These are phyloP conservation scores for Geophilus truncorum DNA, from an alignment of 2,888 invertebrate genomes.

Conservation along the genomic window DNA sequence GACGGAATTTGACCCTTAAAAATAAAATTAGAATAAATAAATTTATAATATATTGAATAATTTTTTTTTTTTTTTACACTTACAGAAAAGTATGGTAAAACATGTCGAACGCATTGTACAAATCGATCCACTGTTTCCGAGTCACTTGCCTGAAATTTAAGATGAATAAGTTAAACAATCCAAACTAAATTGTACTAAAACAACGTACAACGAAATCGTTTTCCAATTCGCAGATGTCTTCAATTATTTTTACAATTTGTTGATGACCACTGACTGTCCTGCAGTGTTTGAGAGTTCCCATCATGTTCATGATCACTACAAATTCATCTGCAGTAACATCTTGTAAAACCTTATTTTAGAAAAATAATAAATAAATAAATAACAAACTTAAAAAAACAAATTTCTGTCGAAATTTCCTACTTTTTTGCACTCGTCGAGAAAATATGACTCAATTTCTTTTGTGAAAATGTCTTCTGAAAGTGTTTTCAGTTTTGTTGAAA, in stretches of 20 bases:
- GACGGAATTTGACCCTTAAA: conserved; percentile 73
- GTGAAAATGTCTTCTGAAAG: conserved; percentile 71
- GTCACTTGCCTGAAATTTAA: conserved; percentile 47
- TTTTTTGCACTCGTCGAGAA: conserved; percentile 79
- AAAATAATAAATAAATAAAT: conserved; percentile 6
- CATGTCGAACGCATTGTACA: conserved; percentile 78
- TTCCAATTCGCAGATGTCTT: conserved; percentile 78
- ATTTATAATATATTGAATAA: neutral
- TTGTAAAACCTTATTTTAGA: conserved; percentile 46
- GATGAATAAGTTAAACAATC: neutral
- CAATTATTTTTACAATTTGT: conserved; percentile 77
- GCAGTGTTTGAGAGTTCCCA: conserved; percentile 73
- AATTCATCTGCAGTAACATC: conserved; percentile 91
- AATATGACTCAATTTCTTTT: conserved; percentile 76
- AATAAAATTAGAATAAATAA: conserved; percentile 34
- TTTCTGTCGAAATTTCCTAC: no score
- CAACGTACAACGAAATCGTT: conserved; percentile 47
- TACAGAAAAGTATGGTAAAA: conserved; percentile 82
- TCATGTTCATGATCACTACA: conserved; percentile 76
- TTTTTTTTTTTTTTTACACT: no score
- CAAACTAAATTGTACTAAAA: neutral
- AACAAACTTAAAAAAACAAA: no score
- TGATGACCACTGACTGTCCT: conserved; percentile 78
- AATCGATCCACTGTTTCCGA: conserved; percentile 61
- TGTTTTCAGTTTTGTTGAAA: conserved; percentile 73